Percentiles rank a stretch among this genome's conserved stretches.
Evolutionary conservation across 2,797 vertebrate species (phyloP).

Genomic region (Sparidentex hasta): DNA sequence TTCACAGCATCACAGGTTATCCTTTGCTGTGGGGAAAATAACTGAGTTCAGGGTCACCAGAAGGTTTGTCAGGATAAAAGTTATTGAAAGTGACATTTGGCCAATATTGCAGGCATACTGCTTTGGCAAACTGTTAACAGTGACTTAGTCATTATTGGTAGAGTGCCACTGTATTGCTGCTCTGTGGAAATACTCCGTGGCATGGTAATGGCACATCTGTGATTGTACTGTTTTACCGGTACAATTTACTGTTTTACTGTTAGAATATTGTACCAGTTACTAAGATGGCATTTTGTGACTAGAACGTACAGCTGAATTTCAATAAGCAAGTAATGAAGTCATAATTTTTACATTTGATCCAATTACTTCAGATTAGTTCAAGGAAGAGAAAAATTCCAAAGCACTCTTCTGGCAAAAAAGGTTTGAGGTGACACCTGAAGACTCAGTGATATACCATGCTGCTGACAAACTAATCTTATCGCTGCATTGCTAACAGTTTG

Average conservation of each 20-base stretch:
- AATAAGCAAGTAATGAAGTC: not conserved
- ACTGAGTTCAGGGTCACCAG: not conserved
- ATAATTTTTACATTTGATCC: not conserved
- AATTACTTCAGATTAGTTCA: not conserved
- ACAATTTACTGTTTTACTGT: not conserved
- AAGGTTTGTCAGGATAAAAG: constrained; percentile 1
- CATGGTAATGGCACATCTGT: not conserved
- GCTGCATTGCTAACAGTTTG: no score
- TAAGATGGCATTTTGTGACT: no score
- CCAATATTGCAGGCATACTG: not conserved
- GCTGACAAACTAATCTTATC: no score
- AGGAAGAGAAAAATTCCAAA: no score
- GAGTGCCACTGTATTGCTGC: not conserved
- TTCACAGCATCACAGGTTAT: constrained; percentile 1
- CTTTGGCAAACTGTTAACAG: constrained; percentile 7
- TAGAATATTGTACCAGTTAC: no score
- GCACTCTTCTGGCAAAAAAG: no score
- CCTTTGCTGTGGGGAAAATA: not conserved
- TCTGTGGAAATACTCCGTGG: no score
- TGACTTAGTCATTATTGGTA: not conserved
- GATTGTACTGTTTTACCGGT: not conserved
- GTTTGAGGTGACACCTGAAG: no score
- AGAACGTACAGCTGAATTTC: not conserved
- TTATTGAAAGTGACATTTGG: not conserved
- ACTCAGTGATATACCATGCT: no score